Conservation (phyloP, 2,888 invertebrate species). For the Eupithecia insigniata region DNA sequence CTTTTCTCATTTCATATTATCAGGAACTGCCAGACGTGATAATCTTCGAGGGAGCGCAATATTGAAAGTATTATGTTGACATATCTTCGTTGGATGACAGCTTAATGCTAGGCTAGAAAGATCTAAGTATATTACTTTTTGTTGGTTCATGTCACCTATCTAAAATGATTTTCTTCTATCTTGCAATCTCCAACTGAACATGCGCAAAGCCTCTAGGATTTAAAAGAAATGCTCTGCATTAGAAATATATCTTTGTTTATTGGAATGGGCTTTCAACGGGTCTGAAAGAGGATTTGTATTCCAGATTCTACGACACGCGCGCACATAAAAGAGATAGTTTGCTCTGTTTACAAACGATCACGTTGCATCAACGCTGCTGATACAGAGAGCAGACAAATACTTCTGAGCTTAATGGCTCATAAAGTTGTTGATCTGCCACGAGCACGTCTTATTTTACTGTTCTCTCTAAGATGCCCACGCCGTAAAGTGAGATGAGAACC, state of each 20-base stretch:
- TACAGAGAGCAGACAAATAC: slow-evolving; percentile 42
- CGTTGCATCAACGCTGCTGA: slow-evolving; percentile 39
- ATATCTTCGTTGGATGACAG: slow-evolving; percentile 61
- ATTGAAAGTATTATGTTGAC: slow-evolving; percentile 60
- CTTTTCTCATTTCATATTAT: slow-evolving; percentile 36
- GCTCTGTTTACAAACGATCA: slow-evolving; percentile 40
- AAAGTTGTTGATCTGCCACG: slow-evolving; percentile 45
- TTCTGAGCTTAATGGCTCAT: slow-evolving; percentile 44
- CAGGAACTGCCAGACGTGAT: slow-evolving; percentile 58
- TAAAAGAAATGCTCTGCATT: slow-evolving; percentile 3
- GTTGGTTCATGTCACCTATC: slow-evolving; percentile 36
- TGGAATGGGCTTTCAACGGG: slow-evolving; percentile 5
- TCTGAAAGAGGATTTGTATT: slow-evolving; percentile 16
- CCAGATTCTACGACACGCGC: slow-evolving; percentile 17
- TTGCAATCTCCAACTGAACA: slow-evolving; percentile 9
- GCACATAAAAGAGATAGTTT: slow-evolving; percentile 26
- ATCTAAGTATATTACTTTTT: slow-evolving; percentile 61
- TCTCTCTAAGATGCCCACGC: slow-evolving; percentile 32
- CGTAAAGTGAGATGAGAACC: slow-evolving; percentile 32
- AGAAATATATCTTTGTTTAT: slow-evolving; percentile 16
- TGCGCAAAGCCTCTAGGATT: slow-evolving; percentile 16
- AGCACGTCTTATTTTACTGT: slow-evolving; percentile 45
- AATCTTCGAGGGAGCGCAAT: slow-evolving; percentile 64
- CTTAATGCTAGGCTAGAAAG: slow-evolving; percentile 55
- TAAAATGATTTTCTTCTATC: slow-evolving; percentile 22